Evolutionary conservation across 2,888 invertebrate species (phyloP).

Genomic region (Agrotis ipsilon): DNA sequence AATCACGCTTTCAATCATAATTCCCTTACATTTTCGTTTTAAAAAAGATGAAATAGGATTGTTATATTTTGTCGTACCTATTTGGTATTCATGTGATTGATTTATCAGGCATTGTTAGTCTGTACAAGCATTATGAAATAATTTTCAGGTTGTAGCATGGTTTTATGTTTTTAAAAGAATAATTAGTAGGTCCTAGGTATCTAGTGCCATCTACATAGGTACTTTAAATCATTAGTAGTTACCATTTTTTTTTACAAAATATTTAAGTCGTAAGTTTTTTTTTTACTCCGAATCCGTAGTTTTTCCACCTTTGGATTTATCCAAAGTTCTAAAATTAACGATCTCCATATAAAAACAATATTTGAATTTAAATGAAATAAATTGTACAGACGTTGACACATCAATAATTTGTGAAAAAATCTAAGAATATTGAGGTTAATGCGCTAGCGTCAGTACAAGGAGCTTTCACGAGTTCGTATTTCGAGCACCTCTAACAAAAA

Average conservation of each 20-base stretch:
- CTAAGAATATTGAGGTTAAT: too few relatives aligned
- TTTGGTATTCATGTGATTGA: conserved; percentile 6
- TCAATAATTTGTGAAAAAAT: too few relatives aligned
- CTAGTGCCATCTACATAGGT: too few relatives aligned
- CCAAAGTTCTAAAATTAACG: too few relatives aligned
- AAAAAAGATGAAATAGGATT: neutral
- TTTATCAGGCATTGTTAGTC: conserved; percentile 34
- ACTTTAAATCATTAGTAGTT: too few relatives aligned
- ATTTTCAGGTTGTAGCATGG: too few relatives aligned
- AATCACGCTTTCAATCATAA: neutral
- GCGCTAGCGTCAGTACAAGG: too few relatives aligned
- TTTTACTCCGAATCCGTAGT: neutral
- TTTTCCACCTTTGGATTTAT: neutral
- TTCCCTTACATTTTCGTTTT: neutral
- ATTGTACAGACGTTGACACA: too few relatives aligned
- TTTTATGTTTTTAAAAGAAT: too few relatives aligned
- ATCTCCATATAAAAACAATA: neutral
- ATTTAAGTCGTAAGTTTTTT: too few relatives aligned
- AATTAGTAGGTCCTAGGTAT: too few relatives aligned
- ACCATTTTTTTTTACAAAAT: too few relatives aligned
- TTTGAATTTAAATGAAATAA: neutral
- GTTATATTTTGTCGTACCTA: neutral
- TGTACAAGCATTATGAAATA: neutral
- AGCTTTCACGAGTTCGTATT: neutral
- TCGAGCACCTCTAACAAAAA: neutral